Base-by-base conservation (phyloP, 2,113 vertebrate genomes). In the Dunckerocampus dactyliophorus region DNA sequence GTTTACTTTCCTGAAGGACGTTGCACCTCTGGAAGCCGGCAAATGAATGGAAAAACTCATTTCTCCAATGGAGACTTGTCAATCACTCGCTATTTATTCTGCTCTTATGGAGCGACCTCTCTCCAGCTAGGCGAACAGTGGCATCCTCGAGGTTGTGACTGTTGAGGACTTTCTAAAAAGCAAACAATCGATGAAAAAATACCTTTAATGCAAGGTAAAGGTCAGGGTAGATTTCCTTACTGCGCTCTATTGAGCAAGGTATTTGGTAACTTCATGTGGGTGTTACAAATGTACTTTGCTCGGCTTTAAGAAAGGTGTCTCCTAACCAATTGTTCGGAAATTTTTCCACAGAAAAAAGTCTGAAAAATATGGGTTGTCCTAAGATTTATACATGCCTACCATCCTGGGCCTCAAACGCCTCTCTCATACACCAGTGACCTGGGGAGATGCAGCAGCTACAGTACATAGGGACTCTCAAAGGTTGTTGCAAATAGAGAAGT, bases 1-100 rank as follows among this genome's bases (percentile, higher is more conserved):
- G 79, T 89, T 89, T 81, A 81, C 85, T 83, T 80, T 88, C 71
- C 79, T 87, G 87, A 90, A 89, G 88, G 87, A 88, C 84, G 51
- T 82, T 73, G 82, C 81, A 79, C 83, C 83, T 86, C 80, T 75
- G 76, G 77, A 85, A 81, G 81, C 65, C 77, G 6, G 71, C 53
- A 73, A 83, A 76, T 81, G 70, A 82, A 88, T 77, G 75, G 74
- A 79, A 77, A 85, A 43, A 75, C 83, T 81, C 67, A 76, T 84
- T 81, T 81, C 75, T 87, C 84, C 82, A 82, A 56, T 84, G 83
- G 81, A 79, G 85, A 80, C 75, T 72, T 81, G 88, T 89, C 87
- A 89, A 88, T 90, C 83, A 84, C 82, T 81, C 69, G 65, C 66
- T 78, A 86, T 83, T 88, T 86, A 78, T 84, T 86, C 72, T 77